Percentiles rank a stretch among this genome's conserved stretches.
Evolutionary conservation across 1,140 invertebrate genomes (phyloP).

Genomic region (Thaumetopoea pityocampa): DNA sequence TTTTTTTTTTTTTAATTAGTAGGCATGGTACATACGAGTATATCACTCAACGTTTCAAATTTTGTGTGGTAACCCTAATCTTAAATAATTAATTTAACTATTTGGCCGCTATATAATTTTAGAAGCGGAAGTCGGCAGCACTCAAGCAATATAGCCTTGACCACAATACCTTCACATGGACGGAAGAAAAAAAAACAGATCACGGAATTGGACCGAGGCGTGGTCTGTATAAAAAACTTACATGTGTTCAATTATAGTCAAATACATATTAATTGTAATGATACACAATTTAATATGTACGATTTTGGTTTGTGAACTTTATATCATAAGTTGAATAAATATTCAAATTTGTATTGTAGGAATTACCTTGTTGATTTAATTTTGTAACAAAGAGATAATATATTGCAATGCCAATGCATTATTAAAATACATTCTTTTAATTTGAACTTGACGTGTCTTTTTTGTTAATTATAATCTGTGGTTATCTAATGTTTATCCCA

Average conservation of each 20-base stretch:
- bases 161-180: background rate
- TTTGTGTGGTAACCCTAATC: too few relatives aligned
- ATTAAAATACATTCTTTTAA: conserved; percentile 4
- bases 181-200: conserved; percentile 1
- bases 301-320: too few relatives aligned
- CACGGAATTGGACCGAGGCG: conserved; percentile 4
- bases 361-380: background rate
- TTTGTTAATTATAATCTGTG: conserved; percentile 1
- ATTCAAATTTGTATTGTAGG: too few relatives aligned
- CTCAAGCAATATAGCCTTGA: conserved; percentile 4
- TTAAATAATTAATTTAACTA: too few relatives aligned
- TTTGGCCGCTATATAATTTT: too few relatives aligned
- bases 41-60: too few relatives aligned
- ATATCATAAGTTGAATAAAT: too few relatives aligned
- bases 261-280: conserved; percentile 5
- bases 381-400: background rate
- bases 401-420: conserved; percentile 2
- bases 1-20: too few relatives aligned
- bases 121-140: conserved; percentile 11
- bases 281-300: too few relatives aligned
- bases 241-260: conserved; percentile 10
- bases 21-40: too few relatives aligned
- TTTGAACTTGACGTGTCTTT: conserved; percentile 12
- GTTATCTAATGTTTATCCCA: conserved; percentile 9
- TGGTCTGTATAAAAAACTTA: conserved; percentile 6